Conservation (phyloP, 2,888 invertebrate genomes). For the Octonoba sinensis region DNA sequence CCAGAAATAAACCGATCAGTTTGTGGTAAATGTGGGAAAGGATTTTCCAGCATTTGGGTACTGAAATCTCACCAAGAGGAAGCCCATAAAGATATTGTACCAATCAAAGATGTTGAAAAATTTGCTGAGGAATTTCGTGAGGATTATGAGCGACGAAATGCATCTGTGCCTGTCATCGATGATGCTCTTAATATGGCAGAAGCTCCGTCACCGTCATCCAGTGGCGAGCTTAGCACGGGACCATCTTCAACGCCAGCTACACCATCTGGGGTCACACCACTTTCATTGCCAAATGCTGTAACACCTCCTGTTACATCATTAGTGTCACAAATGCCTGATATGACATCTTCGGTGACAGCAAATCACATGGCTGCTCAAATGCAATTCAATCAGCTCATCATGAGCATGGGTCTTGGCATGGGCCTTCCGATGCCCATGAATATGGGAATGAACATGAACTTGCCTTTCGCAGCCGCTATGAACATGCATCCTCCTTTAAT, state of each 20-base stretch:
- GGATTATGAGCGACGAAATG: slow-evolving; percentile 81
- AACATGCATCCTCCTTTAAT: slow-evolving; percentile 88
- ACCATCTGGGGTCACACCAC: slow-evolving; percentile 49
- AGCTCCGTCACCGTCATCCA: slow-evolving; percentile 59
- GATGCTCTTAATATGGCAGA: slow-evolving; percentile 46
- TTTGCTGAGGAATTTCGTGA: slow-evolving; percentile 92
- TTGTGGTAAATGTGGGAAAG: slow-evolving; percentile 91
- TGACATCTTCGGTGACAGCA: slow-evolving; percentile 76
- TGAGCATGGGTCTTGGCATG: slow-evolving; percentile 83
- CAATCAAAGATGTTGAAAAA: slow-evolving; percentile 88
- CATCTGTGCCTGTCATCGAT: slow-evolving; percentile 41
- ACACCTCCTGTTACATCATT: slow-evolving; percentile 55
- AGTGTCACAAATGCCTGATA: slow-evolving; percentile 71
- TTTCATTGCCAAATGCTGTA: slow-evolving; percentile 32
- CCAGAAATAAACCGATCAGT: slow-evolving; percentile 84
- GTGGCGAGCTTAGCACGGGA: slow-evolving; percentile 48
- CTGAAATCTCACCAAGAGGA: slow-evolving; percentile 96
- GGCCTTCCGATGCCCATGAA: slow-evolving; percentile 84
- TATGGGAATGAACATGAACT: slow-evolving; percentile 78
- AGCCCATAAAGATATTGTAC: slow-evolving; percentile 92
- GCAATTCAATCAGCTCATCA: slow-evolving; percentile 88
- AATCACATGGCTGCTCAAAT: slow-evolving; percentile 79
- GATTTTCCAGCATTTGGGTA: slow-evolving; percentile 96
- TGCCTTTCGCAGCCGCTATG: slow-evolving; percentile 70
- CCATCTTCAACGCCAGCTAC: slow-evolving; percentile 57